phyloP scores from a whole-genome alignment of 2,888 invertebrate genomes.

The Cistogaster globosa region DNA sequence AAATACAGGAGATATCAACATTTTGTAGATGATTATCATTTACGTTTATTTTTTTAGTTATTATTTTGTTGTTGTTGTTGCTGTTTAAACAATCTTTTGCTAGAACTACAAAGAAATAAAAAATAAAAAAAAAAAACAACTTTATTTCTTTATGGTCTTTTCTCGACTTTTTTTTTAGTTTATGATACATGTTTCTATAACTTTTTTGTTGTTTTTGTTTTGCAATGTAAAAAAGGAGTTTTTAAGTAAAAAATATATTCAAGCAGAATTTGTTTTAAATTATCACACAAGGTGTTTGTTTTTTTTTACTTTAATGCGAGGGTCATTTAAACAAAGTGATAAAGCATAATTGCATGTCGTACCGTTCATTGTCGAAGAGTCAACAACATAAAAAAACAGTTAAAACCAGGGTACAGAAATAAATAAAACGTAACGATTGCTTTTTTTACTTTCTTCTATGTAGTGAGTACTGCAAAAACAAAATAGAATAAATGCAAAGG shows the following conservation, averaged over 20 bases:
- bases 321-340: too few species aligned
- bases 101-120: background rate
- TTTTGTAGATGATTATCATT: constrained; percentile 67
- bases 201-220: background rate
- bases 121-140: too few species aligned
- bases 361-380: too few species aligned
- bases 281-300: constrained; percentile 50
- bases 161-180: constrained; percentile 22
- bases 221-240: constrained; percentile 2
- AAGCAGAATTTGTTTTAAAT: background rate
- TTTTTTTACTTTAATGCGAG: background rate
- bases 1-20: constrained; percentile 63
- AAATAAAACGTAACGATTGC: too few species aligned
- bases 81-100: constrained; percentile 1
- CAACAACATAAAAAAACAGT: too few species aligned
- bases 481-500: too few species aligned
- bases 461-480: too few species aligned
- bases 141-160: background rate
- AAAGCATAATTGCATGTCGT: too few species aligned
- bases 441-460: too few species aligned
- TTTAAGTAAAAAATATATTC: constrained; percentile 33
- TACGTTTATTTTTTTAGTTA: background rate
- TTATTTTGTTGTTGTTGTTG: constrained; percentile 16
- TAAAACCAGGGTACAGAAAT: too few species aligned
- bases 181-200: constrained; percentile 54